Base-by-base conservation (phyloP, 1,140 invertebrate species). In the Plutomurus gul region DNA sequence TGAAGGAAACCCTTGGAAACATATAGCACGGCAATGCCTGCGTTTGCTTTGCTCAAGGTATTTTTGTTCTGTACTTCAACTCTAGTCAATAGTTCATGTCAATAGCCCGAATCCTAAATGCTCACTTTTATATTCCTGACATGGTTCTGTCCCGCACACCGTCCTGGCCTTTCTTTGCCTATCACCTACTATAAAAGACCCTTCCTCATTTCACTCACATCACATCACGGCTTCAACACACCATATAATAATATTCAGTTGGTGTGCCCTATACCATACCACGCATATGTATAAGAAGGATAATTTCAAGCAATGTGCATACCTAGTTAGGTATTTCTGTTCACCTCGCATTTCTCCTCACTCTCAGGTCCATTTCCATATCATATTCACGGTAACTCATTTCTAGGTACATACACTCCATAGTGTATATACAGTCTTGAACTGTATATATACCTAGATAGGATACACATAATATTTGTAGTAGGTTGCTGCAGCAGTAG, bases 31-130 rank as follows among this genome's bases (percentile, higher is more conserved):
- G 39, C 39, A 43, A n/a, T 43, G 39, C 51, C 18, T 60, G 30
- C 30, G 56, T 65, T 65, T 33, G 27, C 56, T 65, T 33, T 30
- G 56, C 4, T 33, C 7, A 47, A 25, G 37, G 33, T 65, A 65
- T 65, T 65, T 65, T 65, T 36, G 56, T 65, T 65, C 56, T 65
- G 30, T 65, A 65, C 56, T 65, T 65, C 30, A 65, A 72, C 40
- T 47, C 77, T 47, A 75, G 46, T 72, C 37, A 47, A 65, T 65
- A 79, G 77, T 75, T 72, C 74, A 79, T 78, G 77, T 78, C 77
- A 78, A 78, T 78, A 78, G 77, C 77, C 77, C 71, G 22, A 49
- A 71, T 46, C 30, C 30, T 75, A 75, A 47, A 75, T 65, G 73
- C 43, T 75, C 27, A 40, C 37, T 72, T 72, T 72, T 65, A 65